phyloP scores from a whole-genome alignment of 2,888 invertebrate species.

The Cosmorhoe ocellata region DNA sequence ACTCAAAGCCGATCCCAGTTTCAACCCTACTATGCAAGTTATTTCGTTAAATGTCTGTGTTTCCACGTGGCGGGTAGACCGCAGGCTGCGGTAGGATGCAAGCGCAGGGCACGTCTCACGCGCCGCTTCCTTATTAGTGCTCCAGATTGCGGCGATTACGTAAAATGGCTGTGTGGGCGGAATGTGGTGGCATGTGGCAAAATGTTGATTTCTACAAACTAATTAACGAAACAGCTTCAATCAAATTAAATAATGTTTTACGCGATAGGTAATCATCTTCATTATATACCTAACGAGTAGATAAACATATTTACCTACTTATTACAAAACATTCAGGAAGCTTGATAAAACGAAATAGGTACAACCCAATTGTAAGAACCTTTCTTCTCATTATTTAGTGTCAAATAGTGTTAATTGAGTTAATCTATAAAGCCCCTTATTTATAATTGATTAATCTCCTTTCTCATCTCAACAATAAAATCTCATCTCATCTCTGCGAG shows the following conservation, averaged over 20 bases:
- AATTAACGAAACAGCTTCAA: slow-evolving; percentile 3
- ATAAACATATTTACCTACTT: no score
- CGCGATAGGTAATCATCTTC: background rate
- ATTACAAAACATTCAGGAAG: no score
- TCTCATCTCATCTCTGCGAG: no score
- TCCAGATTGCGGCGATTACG: slow-evolving; percentile 47
- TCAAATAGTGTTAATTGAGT: no score
- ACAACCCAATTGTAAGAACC: no score
- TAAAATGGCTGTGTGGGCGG: slow-evolving; percentile 32
- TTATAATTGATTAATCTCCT: no score
- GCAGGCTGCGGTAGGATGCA: slow-evolving; percentile 35
- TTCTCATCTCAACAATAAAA: no score
- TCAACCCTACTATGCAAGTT: slow-evolving; percentile 8
- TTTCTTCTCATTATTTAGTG: no score
- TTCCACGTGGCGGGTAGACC: slow-evolving; percentile 32
- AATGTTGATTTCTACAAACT: slow-evolving; percentile 18
- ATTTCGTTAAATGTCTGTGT: slow-evolving; percentile 20
- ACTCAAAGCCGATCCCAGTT: no score
- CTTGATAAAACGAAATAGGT: no score
- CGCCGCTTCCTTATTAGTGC: slow-evolving; percentile 61
- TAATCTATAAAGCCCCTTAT: no score
- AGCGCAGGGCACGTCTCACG: slow-evolving; percentile 40
- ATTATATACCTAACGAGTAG: no score
- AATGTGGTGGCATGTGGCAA: slow-evolving; percentile 25
- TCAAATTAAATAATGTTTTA: background rate